Base-by-base conservation (phyloP, 64 coral and sea anemone genomes). In the Stichodactyla mertensii region DNA sequence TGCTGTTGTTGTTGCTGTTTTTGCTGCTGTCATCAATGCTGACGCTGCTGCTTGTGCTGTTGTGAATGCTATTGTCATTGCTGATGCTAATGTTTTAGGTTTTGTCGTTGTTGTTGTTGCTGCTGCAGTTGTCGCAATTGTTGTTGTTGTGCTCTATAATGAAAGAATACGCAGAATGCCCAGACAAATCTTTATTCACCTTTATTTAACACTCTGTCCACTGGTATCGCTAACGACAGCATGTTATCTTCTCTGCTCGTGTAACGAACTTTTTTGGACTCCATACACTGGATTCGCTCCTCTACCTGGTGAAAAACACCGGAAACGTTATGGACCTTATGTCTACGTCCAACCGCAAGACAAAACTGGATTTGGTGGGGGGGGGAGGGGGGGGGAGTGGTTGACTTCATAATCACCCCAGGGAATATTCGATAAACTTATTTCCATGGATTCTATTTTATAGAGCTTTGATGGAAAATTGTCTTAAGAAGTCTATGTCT, bases 161-260 rank as follows among this genome's bases (percentile, higher is more conserved):
- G 36, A 45, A 2, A 45, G 36, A 45, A 45, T 45, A 45, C 36
- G 36, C 36, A 45, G 36, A 45, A 45, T 45, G 36, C 36, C 36
- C 36, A 4, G 36, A 45, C 1, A 45, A 45, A 45, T 3, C 36
- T 66, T n/a, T 31, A 36, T 23, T 28, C 74, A 95, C 97, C 97
- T 99, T 99, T 99, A 82, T 99, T 99, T 10, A 95, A 60, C 14
- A 99, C 88, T 26, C 90, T 86, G 22, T 99, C 93, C 88, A 99
- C 80, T 15, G 97, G 93, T 79, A 99, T 95, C 2, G 88, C 82
- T 24, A 99, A 80, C 20, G 97, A 89, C 36, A 94, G 78, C 4
- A 94, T 64, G 11, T 85, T 90, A 54, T 99, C 97, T 52, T 99
- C 97, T 86, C 93, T 86, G 23, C 64, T 83, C 5, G 88, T 92